Evolutionary conservation across 2,797 vertebrate species (phyloP), one percentile per base, ranked within the genome.

Genomic region (Echiichthys vipera): DNA sequence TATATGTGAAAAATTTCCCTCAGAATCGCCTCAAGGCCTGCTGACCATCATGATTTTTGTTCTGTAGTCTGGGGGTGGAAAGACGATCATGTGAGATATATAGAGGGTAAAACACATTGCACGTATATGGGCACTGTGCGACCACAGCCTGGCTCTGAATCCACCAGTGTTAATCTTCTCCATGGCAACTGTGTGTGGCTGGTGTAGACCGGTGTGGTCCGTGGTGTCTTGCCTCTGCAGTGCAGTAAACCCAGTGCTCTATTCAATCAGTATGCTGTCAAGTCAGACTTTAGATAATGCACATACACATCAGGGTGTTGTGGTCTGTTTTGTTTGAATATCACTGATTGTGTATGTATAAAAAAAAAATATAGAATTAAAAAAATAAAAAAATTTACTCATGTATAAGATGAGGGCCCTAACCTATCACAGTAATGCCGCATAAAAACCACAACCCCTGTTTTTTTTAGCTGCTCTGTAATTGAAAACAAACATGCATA

Each of bases 151-250:
- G 61, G 77, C 80, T 84, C 82, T 81, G 80, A 83, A 86, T 88
- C 78, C 84, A 84, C 86, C 87, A 86, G 91, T 89, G 88, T 92
- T 92, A 85, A 86, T 80, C 69, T 83, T 92, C 88, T 87, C 87
- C 88, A 91, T 92, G 90, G 91, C 89, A 92, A 92, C 91, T 40
- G 86, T 85, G 12, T 36, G 81, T 80, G 86, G 83, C 85, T 89
- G 90, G 79, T 83, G 81, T 80, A 75, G 85, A 85, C 74, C 76
- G 51, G 77, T 83, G 80, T 88, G 86, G 74, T 65, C 78, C 27
- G 75, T 84, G 76, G 80, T 81, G 74, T 90, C 85, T 89, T 78
- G 78, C 86, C 86, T 90, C 88, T 88, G 90, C 91, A 91, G 90
- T 91, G 88, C 90, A 88, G 88, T 83, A 89, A 92, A 92, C 81